These are phyloP conservation scores for Gavia stellata DNA, from an alignment of 2,113 vertebrate species.

Conservation along the genomic window DNA sequence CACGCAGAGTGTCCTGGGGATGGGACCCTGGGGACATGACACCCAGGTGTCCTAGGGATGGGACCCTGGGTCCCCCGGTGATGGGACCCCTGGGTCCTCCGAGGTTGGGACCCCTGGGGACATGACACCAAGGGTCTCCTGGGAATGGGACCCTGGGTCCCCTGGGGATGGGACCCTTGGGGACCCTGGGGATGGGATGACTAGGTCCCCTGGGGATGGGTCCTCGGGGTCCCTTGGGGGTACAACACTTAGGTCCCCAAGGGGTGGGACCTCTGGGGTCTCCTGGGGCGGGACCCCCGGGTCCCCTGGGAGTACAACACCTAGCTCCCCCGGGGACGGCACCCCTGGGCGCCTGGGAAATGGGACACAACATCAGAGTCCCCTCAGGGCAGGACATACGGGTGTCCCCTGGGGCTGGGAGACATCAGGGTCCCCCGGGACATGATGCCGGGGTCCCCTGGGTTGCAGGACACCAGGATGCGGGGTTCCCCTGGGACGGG, in stretches of 20 bases:
- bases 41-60: too few species aligned
- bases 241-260: too few species aligned
- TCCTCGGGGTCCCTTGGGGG: too few species aligned
- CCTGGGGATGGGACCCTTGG: not conserved
- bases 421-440: too few species aligned
- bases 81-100: not conserved
- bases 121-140: too few species aligned
- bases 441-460: not conserved
- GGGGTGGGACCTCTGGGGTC: too few species aligned
- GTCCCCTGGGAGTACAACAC: too few species aligned
- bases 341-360: too few species aligned
- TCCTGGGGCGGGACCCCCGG: not conserved
- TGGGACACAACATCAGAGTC: not conserved
- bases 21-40: not conserved
- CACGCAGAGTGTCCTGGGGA: fast-evolving
- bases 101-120: too few species aligned
- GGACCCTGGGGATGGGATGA: not conserved
- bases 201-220: not conserved
- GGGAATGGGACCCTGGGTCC: too few species aligned
- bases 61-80: not conserved
- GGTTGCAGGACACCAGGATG: not conserved
- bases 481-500: too few species aligned
- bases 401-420: not conserved
- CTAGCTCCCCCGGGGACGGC: too few species aligned
- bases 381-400: not conserved